Evolutionary conservation across 64 coral and sea anemone genomes (phyloP).

Genomic region (Cladopsammia gracilis): DNA sequence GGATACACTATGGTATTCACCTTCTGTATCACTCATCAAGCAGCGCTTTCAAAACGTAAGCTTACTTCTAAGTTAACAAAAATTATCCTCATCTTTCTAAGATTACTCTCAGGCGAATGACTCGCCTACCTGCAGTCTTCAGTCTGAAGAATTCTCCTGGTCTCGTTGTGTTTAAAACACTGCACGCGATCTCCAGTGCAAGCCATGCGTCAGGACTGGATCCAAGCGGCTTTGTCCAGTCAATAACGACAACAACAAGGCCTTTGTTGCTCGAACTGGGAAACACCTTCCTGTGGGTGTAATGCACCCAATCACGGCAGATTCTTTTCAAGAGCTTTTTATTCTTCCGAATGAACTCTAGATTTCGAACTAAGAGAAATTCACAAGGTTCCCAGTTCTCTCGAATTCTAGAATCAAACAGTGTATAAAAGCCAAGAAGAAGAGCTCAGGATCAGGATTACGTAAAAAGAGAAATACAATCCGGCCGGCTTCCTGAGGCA

Average conservation of each 20-base stretch:
- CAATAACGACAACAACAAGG: constrained; percentile 33
- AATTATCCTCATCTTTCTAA: neutral
- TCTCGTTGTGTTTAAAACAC: constrained; percentile 10
- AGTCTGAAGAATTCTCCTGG: constrained; percentile 9
- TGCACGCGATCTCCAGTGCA: neutral
- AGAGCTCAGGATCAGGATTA: no score
- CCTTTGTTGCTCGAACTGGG: constrained; percentile 16
- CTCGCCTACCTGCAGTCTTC: constrained; percentile 38
- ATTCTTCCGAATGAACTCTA: neutral
- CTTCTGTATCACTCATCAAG: constrained; percentile 16
- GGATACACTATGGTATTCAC: neutral
- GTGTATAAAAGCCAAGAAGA: neutral
- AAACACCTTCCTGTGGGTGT: constrained; percentile 12
- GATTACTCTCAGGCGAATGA: neutral
- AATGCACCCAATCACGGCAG: neutral
- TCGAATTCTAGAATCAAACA: constrained; percentile 1
- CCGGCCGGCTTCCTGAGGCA: neutral
- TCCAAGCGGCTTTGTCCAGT: constrained; percentile 23
- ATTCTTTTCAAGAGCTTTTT: neutral
- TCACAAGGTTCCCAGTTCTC: neutral
- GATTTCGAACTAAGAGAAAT: neutral
- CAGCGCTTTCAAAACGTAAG: neutral
- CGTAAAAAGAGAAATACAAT: neutral
- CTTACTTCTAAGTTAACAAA: neutral
- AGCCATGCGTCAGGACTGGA: constrained; percentile 67